Percentiles rank a stretch among this genome's conserved stretches.
Conservation (phyloP, 2,113 vertebrate species). For the Probosciger aterrimus region DNA sequence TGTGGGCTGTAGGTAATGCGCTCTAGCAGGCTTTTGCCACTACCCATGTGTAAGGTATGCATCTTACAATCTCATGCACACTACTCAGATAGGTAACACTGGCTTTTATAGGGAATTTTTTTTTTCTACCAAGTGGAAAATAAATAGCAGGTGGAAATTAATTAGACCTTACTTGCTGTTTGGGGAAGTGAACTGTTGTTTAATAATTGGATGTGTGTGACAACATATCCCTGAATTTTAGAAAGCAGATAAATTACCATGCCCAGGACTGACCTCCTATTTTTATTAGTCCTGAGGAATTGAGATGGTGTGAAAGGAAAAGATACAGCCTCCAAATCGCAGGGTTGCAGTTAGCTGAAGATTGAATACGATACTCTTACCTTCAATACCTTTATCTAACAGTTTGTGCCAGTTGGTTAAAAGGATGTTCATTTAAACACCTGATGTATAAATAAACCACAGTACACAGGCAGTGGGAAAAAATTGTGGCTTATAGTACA, state of each 20-base stretch:
- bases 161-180: constrained; percentile 20
- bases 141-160: constrained; percentile 32
- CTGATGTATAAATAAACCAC: neutral
- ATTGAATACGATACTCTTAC: neutral
- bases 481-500: neutral
- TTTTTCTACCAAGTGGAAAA: neutral
- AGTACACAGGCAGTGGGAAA: neutral
- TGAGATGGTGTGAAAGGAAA: neutral
- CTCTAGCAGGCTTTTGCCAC: neutral
- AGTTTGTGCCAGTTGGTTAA: constrained; percentile 24
- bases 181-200: constrained; percentile 51
- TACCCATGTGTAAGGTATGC: neutral
- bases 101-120: neutral
- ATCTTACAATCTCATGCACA: neutral
- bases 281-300: constrained; percentile 23
- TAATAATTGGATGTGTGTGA: neutral
- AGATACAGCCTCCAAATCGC: neutral
- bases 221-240: constrained; percentile 29
- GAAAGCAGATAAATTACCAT: constrained; percentile 37
- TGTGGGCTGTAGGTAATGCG: neutral
- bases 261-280: neutral
- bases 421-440: constrained; percentile 15
- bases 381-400: constrained; percentile 4
- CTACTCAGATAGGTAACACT: neutral
- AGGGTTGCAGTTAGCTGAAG: neutral